Evolutionary conservation across 2,113 vertebrate genomes (phyloP), one percentile per base, ranked within the genome.

Genomic region (Osmerus eperlanus): DNA sequence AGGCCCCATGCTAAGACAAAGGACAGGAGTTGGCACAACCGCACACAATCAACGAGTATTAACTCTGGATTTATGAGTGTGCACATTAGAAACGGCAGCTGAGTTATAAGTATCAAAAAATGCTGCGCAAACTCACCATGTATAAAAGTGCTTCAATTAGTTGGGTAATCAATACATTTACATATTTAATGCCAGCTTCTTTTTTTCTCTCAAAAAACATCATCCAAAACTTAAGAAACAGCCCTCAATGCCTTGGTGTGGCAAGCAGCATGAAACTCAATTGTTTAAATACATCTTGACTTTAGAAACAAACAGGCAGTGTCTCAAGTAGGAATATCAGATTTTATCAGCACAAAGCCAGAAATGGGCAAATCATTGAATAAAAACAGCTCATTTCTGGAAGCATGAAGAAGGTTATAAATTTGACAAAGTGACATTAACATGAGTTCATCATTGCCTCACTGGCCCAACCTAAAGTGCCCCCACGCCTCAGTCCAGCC

Each of bases 191-290:
- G 25, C 2, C 52, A 54, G 16, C 23, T 78, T 29, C 41, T 66
- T 60, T 36, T 73, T 69, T 9, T 72, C 23, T 2, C 23, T 23
- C 25, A 62, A 62, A 12, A 19, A 67, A 12, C 76, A 81, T 75
- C 53, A 74, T 75, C 36, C 25, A 68, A 67, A 62, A 71, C 51
- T 25, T 71, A 41, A 62, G 76, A 71, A 56, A 55, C 55, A 80
- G 29, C 79, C 78, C 73, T 72, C 74, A 56, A 25, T 66, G 66
- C 70, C 65, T 73, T 63, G 77, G 65, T 54, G 60, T 65, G 15
- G 28, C 70, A 78, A 86, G 82, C 85, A 86, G 81, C 78, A 80
- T 74, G 62, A 28, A 68, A 32, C 80, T 71, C 65, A 65, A 78
- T 84, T 79, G 72, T 77, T 70, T 56, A 63, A 69, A 75, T 13